Base-by-base conservation (phyloP, 2,797 vertebrate species). In the Semotilus atromaculatus region DNA sequence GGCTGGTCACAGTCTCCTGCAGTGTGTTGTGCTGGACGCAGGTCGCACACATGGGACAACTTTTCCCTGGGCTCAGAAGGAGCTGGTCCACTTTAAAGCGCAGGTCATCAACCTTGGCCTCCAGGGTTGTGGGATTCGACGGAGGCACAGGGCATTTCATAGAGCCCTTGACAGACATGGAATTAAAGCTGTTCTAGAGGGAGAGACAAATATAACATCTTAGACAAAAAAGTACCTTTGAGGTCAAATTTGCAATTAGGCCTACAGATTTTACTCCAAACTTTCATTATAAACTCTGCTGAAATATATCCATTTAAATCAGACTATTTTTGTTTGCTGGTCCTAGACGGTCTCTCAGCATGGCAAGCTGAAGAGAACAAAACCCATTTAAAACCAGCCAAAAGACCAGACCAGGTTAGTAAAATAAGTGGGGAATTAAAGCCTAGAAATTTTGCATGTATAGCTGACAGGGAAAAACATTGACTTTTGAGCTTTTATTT, bases 81-180 rank as follows among this genome's bases (percentile, higher is more conserved):
- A 91, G 70, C 80, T 86, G 67, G 19, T 92, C 90, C 82, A 91
- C 82, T 85, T 90, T 91, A 55, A 67, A 79, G 18, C 83, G 80
- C 77, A 92, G 58, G 26, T 84, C 51, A 83, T 92, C 90, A 58
- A 93, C 55, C 78, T 90, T 91, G 71, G 87, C 88, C 72, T 91
- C 90, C 82, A 91, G 79, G 40, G 83, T 64, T n/a, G 36, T 72
- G 14, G 80, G 83, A 66, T 79, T 80, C 75, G 40, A 55, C 4
- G 82, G 64, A 84, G 70, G 67, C 66, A 80, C 5, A 13, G 80
- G 70, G 72, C 70, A 85, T 85, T 45, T 85, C 40, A 76, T 73
- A 11, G 90, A 88, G 62, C 68, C 81, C 89, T 90, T 89, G 48
- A 55, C 48, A 58, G 68, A 73, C 71, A 84, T 82, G n/a, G 23